A percentile compares a stretch with the other conserved stretches of the same genome.
Evolutionary conservation across 2,797 vertebrate species (phyloP).

Genomic region (Poeciliopsis paucimaculata): DNA sequence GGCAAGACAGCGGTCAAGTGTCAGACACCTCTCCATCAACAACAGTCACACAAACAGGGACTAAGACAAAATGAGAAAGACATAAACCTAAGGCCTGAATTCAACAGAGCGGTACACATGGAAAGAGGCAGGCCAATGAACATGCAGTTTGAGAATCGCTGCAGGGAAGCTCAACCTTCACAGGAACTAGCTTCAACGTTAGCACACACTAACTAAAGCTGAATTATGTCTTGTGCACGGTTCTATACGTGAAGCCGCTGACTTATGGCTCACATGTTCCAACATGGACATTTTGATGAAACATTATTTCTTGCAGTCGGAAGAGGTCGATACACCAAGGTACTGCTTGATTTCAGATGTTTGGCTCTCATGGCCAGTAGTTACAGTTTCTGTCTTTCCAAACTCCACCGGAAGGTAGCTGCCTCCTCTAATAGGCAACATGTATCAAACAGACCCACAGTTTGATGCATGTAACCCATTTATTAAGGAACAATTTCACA

Average conservation of each 20-base stretch:
- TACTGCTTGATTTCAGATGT: no score
- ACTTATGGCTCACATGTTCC: neutral
- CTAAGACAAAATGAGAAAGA: neutral
- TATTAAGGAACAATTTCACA: neutral
- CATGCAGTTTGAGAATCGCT: neutral
- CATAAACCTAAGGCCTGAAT: neutral
- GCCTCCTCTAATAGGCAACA: no score
- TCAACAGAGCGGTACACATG: neutral
- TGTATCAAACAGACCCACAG: neutral
- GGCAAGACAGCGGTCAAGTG: slow-evolving; percentile 45
- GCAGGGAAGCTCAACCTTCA: neutral
- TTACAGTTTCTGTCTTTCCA: no score
- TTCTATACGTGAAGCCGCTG: neutral
- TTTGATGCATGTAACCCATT: neutral
- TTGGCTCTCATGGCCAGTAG: no score
- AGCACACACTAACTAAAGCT: neutral
- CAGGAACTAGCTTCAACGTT: neutral
- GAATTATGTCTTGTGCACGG: neutral
- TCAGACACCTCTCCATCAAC: slow-evolving; percentile 54
- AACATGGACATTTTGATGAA: neutral
- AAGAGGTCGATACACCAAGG: no score
- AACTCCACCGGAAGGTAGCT: neutral
- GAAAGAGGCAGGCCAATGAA: neutral
- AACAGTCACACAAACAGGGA: neutral
- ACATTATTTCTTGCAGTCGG: neutral